Base-by-base conservation (phyloP, 2,113 vertebrate species). In the Plecturocebus donacophilus region DNA sequence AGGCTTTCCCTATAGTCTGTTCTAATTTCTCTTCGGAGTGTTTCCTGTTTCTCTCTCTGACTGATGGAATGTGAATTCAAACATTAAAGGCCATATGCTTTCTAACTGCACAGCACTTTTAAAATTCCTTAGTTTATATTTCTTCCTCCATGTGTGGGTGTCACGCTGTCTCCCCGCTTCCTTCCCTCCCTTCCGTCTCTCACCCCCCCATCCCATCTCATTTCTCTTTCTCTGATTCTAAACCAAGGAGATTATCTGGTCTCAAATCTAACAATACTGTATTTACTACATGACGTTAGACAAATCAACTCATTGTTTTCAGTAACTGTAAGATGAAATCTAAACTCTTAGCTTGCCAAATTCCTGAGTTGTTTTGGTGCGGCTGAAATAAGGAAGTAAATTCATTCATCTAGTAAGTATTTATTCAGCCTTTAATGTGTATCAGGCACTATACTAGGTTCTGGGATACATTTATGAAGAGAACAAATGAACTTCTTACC, bases 41-140 rank as follows among this genome's bases (percentile, higher is more conserved):
- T 80, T 86, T 58, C 38, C 42, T 84, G 2, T 83, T 71, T 75
- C n/a, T 84, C 23, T 70, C 0, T 86, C 52, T 89, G 49, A 30
- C 56, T 70, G 52, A 92, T 49, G 45, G 35, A 76, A 47, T 81
- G 87, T 73, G 73, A 88, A 89, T 95, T 91, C 9, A 2, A 86
- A n/a, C 2, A 42, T 47, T 68, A 79, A 95, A 70, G 52, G 77
- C 40, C 52, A 52, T 86, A 21, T 64, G 66, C 49, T 90, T 94
- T 94, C 93, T 95, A 79, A 86, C 61, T 56, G 32, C 70, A 92
- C 61, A 54, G n/a, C 8, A 68, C 88, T 75, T 79, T 71, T 84
- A 20, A 93, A 95, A 85, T 75, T 27, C 30, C 38, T 85, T 91
- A 73, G 71, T 71, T 87, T 81, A 27, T 91, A 87, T 81, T 87